Evolutionary conservation across 1,140 invertebrate genomes (phyloP).

Genomic region (Octopus sinensis): DNA sequence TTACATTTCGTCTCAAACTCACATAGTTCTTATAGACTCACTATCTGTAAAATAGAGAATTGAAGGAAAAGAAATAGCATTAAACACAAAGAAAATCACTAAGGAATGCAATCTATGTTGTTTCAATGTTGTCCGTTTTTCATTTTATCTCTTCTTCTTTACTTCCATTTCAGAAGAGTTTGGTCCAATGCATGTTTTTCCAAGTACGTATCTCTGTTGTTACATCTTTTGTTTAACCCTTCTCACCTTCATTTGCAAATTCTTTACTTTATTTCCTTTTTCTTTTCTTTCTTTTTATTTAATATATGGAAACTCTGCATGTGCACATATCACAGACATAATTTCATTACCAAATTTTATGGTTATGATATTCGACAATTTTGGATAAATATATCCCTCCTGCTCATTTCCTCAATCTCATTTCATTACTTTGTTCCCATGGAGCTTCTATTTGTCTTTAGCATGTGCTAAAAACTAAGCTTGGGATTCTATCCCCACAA

Average conservation of each 20-base stretch:
- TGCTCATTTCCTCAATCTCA: too few relatives aligned
- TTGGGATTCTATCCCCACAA: neutral
- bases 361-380: too few relatives aligned
- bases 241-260: neutral
- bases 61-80: too few relatives aligned
- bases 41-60: too few relatives aligned
- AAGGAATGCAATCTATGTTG: slow-evolving; percentile 2
- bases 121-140: neutral
- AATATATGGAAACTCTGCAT: neutral
- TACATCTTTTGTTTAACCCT: slow-evolving; percentile 4
- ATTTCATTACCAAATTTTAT: too few relatives aligned
- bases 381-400: too few relatives aligned
- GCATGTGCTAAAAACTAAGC: neutral
- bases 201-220: slow-evolving; percentile 12
- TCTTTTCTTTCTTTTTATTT: too few relatives aligned
- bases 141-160: slow-evolving; percentile 11
- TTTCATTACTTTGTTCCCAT: neutral
- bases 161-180: slow-evolving; percentile 12
- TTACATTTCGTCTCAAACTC: too few relatives aligned
- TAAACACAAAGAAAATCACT: too few relatives aligned
- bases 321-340: neutral
- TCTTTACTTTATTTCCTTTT: too few relatives aligned
- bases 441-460: neutral
- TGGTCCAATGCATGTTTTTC: slow-evolving; percentile 8
- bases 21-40: too few relatives aligned